These are phyloP conservation scores for Dione vanillae DNA, from an alignment of 2,888 invertebrate genomes.

Conservation along the genomic window DNA sequence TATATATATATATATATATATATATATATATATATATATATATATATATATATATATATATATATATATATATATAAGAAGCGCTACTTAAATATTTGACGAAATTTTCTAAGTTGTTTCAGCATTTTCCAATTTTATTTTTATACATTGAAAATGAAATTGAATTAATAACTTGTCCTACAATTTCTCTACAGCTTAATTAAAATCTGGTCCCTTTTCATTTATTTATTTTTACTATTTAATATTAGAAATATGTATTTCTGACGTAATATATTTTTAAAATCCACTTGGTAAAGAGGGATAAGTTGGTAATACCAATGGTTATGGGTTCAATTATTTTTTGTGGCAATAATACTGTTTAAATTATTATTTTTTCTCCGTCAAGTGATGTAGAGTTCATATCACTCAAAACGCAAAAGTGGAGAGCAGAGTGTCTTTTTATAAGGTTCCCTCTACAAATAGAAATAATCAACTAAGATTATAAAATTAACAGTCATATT, in stretches of 20 bases:
- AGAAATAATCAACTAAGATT: no score
- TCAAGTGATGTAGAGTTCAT: not conserved
- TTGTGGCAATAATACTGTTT: not conserved
- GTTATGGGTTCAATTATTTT: not conserved
- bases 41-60: no score
- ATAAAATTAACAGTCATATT: no score
- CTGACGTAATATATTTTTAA: not conserved
- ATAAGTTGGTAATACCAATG: not conserved
- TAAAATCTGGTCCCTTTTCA: not conserved
- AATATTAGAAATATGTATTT: not conserved
- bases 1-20: no score
- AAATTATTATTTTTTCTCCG: not conserved
- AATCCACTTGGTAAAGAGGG: not conserved
- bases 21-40: no score
- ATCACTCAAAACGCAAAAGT: not conserved
- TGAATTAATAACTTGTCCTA: conserved; percentile 9
- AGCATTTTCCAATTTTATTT: conserved; percentile 10
- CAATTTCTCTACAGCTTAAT: conserved; percentile 12
- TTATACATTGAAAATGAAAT: conserved; percentile 1
- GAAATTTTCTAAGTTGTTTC: not conserved
- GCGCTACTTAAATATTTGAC: not conserved
- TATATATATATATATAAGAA: no score
- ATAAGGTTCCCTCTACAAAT: no score
- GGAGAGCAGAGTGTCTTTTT: no score
- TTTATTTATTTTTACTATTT: not conserved